Evolutionary conservation across 1,140 invertebrate genomes (phyloP).

Genomic region (Helicoverpa zea): DNA sequence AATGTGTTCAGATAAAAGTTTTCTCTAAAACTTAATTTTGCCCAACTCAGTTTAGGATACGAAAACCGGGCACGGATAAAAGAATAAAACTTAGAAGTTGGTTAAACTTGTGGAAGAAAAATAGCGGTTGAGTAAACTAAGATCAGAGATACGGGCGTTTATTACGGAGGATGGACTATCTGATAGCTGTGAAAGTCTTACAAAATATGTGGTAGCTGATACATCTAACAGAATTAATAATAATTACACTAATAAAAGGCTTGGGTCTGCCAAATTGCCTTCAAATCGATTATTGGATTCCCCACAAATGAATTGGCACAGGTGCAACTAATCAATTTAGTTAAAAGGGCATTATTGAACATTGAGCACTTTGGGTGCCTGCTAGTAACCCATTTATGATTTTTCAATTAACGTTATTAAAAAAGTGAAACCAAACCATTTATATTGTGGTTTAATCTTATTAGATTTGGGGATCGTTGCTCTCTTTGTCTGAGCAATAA

Average conservation of each 20-base stretch:
- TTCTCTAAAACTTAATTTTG: not conserved
- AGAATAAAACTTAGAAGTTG: not conserved
- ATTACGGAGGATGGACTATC: not conserved
- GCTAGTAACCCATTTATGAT: not conserved
- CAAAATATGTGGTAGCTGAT: too few relatives aligned
- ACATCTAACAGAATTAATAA: too few relatives aligned
- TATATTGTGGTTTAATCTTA: not conserved
- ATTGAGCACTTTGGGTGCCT: not conserved
- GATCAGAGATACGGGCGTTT: constrained; percentile 12
- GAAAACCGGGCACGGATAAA: not conserved
- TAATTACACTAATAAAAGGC: too few relatives aligned
- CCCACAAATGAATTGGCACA: not conserved
- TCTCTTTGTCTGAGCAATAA: constrained; percentile 21
- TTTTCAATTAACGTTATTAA: not conserved
- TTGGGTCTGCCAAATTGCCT: not conserved
- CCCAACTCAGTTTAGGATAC: not conserved
- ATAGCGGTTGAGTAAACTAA: not conserved
- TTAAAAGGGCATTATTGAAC: not conserved
- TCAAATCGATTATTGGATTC: not conserved
- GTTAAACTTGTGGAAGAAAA: not conserved
- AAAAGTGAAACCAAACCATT: not conserved
- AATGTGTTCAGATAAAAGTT: not conserved
- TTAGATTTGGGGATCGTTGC: not conserved
- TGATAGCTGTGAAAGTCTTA: too few relatives aligned
- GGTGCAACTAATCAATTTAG: not conserved